These are phyloP conservation scores for Apis mellifera DNA, from an alignment of 1,140 invertebrate genomes.

Conservation along the genomic window Amel_HAv3.1 CM009935.2:613001-613500, in stretches of 20 bases:
- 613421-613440: slow-evolving; percentile 86
- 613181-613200: not conserved
- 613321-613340: slow-evolving; percentile 82
- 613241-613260: not conserved
- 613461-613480: slow-evolving; percentile 1
- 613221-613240: not conserved
- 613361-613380: slow-evolving; percentile 87
- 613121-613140: not conserved
- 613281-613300: not conserved
- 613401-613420: slow-evolving; percentile 92
- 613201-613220: not conserved
- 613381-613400: slow-evolving; percentile 89
- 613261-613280: not conserved
- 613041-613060: not conserved
- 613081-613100: not conserved
- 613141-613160: not conserved
- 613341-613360: slow-evolving; percentile 88
- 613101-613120: not conserved
- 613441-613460: slow-evolving; percentile 58
- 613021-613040: not conserved
- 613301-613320: slow-evolving; percentile 34
- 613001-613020: not conserved
- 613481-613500: not conserved
- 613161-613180: not conserved
- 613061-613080: not conserved